Evolutionary conservation across 2,113 vertebrate genomes (phyloP), one percentile per base, ranked within the genome.

Genomic region (Myocastor coypus): DNA sequence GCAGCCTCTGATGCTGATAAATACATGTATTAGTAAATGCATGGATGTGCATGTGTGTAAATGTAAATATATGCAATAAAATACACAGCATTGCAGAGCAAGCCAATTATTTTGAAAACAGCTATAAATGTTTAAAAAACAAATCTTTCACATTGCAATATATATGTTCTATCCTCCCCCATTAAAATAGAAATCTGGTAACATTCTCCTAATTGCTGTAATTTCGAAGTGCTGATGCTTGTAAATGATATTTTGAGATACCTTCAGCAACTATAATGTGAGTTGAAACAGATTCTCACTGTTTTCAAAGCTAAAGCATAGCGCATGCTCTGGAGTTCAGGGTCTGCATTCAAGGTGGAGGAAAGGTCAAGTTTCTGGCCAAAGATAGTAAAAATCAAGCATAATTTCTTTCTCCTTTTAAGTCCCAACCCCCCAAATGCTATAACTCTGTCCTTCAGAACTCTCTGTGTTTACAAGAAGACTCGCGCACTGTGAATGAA

Each of bases 11-110:
- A 93, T 34, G 46, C 30, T 66, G 75, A 59, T 64, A 81, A 96
- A 64, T 75, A 57, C 57, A 28, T 55, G 82, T 69, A 68, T 85
- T 64, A 16, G 3, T 75, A 32, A 46, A 91, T 91, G 37, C 59
- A 75, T 50, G 68, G 61, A 83, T 84, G 24, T 42, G 66, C 59
- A 8, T 46, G 12, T 61, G 55, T 61, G 64, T 46, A 87, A 50
- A 91, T 34, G 63, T 83, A 97, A 82, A 95, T 52, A 94, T 81
- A 86, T 73, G 91, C 37, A 68, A 94, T 85, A 85, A 94, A 89
- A 68, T 55, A 75, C 50, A 68, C 40, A 77, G 69, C 40, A 91
- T 78, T 73, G n/a, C 81, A 66, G 92, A 92, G 30, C 46, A 91
- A 91, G 83, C 17, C 78, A 91, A 59, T 92, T 94, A 77, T 81